phyloP scores from a whole-genome alignment of 2,888 invertebrate species.

The Rhamphomyia laevipes region DNA sequence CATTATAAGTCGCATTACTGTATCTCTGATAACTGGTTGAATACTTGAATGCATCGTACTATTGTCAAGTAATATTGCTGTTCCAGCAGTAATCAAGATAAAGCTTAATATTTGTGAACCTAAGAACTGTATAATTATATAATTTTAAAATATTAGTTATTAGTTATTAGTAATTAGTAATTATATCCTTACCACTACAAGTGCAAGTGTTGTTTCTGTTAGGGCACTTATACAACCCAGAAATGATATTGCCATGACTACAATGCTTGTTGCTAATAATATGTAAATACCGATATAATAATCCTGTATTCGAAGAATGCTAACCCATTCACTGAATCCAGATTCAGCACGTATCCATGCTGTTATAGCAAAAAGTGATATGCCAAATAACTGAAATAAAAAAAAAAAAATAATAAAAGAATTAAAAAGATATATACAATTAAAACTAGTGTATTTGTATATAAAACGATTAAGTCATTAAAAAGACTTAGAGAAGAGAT shows the following conservation, averaged over 20 bases:
- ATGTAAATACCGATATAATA: constrained; percentile 80
- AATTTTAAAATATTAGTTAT: neutral
- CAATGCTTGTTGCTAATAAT: constrained; percentile 55
- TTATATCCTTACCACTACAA: constrained; percentile 50
- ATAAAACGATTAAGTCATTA: too few relatives aligned
- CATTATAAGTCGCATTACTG: constrained; percentile 60
- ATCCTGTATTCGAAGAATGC: constrained; percentile 56
- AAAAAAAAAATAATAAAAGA: too few relatives aligned
- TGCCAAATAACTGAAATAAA: constrained; percentile 57
- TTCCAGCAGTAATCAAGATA: constrained; percentile 57
- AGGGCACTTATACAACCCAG: constrained; percentile 73
- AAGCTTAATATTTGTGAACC: constrained; percentile 61
- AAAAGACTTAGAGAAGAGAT: too few relatives aligned
- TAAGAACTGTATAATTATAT: constrained; percentile 46
- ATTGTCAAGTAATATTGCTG: constrained; percentile 64
- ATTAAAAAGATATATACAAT: too few relatives aligned
- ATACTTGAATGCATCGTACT: constrained; percentile 70
- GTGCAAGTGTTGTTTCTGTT: constrained; percentile 56
- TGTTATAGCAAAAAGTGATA: constrained; percentile 62
- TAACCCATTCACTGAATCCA: constrained; percentile 72
- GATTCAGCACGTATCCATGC: constrained; percentile 74
- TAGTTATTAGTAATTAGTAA: neutral
- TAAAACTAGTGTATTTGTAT: too few relatives aligned
- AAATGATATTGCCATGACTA: constrained; percentile 66
- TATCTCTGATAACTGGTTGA: constrained; percentile 61